A percentile compares a stretch with the other conserved stretches of the same genome.
phyloP scores from a whole-genome alignment of 2,888 invertebrate genomes.

The Belgica antarctica region DNA sequence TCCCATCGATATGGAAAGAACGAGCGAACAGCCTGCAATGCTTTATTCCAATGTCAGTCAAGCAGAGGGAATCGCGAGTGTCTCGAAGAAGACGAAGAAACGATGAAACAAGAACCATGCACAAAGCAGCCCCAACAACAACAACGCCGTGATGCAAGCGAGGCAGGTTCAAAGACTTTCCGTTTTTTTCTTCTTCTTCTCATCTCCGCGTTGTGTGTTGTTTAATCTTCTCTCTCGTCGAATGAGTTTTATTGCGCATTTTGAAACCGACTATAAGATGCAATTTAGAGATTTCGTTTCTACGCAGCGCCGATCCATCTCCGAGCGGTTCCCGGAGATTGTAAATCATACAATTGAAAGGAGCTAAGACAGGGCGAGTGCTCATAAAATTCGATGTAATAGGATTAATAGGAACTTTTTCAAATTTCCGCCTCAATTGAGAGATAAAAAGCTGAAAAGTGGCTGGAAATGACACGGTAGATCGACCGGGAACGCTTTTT shows the following conservation, averaged over 20 bases:
- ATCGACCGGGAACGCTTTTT: not conserved
- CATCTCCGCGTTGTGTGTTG: not conserved
- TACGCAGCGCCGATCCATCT: not conserved
- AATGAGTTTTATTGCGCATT: slow-evolving; percentile 34
- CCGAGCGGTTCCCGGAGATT: not conserved
- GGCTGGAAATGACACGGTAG: slow-evolving; percentile 2
- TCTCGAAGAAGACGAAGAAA: not conserved
- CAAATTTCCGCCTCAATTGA: slow-evolving; percentile 6
- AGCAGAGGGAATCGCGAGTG: not conserved
- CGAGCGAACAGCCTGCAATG: not conserved
- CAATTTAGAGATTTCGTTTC: slow-evolving; percentile 6
- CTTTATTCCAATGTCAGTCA: slow-evolving; percentile 32
- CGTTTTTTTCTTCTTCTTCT: slow-evolving; percentile 17
- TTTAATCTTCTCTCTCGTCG: slow-evolving; percentile 22
- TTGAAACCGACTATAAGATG: slow-evolving; percentile 24
- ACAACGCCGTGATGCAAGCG: not conserved
- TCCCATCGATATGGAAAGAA: slow-evolving; percentile 13
- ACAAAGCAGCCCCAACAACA: slow-evolving; percentile 19
- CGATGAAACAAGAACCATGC: not conserved
- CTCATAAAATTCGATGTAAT: slow-evolving; percentile 12
- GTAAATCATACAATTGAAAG: no score
- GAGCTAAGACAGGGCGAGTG: not conserved
- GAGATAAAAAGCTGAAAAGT: not conserved
- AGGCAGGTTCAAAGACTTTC: slow-evolving; percentile 39
- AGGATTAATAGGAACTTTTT: slow-evolving; percentile 25